A percentile compares a stretch with the other conserved stretches of the same genome.
Conservation (phyloP, 1,140 invertebrate species). For the Aethina tumida region DNA sequence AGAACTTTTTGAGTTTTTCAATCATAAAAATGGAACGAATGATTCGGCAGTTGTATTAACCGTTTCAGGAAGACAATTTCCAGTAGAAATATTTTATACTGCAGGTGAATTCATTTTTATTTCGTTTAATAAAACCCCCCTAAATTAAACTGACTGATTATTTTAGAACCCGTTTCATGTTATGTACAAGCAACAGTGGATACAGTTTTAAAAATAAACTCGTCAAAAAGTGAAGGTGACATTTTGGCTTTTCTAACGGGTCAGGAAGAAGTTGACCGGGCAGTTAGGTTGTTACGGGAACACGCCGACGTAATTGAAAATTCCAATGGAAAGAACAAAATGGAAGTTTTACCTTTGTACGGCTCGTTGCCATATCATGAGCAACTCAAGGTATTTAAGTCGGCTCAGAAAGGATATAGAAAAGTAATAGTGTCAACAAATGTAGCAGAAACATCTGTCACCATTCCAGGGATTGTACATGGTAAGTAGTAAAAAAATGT, state of each 20-base stretch:
- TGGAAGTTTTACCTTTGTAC: conserved; percentile 86
- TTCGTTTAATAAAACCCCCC: no score
- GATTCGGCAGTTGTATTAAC: conserved; percentile 76
- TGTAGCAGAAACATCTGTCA: conserved; percentile 93
- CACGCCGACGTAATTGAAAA: conserved; percentile 44
- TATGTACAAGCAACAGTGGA: conserved; percentile 84
- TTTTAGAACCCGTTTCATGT: conserved; percentile 74
- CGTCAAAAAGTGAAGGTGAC: conserved; percentile 72
- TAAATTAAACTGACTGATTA: no score
- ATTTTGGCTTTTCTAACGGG: conserved; percentile 92
- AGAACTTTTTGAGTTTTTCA: conserved; percentile 80
- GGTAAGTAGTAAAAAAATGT: conserved; percentile 42
- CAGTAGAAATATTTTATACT: conserved; percentile 79
- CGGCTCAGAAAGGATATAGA: conserved; percentile 58
- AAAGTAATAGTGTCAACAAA: conserved; percentile 96
- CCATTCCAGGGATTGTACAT: conserved; percentile 78
- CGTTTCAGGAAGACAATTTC: conserved; percentile 80
- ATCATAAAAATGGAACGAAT: conserved; percentile 50
- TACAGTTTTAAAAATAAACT: conserved; percentile 83
- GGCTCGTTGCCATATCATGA: conserved; percentile 75
- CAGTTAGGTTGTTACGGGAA: conserved; percentile 55
- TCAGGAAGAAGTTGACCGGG: conserved; percentile 79
- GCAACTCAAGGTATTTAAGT: conserved; percentile 83
- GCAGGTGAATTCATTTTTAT: conserved; percentile 42
- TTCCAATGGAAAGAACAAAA: conserved; percentile 40